A percentile compares a stretch with the other conserved stretches of the same genome.
phyloP scores from a whole-genome alignment of 2,888 invertebrate species.

The Melanophora roralis region DNA sequence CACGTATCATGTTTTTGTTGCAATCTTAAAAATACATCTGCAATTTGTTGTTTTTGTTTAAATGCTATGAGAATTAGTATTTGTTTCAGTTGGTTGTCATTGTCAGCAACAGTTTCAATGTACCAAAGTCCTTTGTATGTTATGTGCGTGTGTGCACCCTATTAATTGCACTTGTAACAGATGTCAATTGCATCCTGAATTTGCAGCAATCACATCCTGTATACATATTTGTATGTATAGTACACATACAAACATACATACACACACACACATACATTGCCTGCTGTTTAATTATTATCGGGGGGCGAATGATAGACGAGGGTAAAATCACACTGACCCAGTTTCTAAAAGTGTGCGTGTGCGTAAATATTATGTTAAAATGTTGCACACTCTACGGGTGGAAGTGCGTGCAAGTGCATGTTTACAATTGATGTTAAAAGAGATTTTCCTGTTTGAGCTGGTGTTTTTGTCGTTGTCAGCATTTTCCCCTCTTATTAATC shows the following conservation, averaged over 20 bases:
- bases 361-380: conserved; percentile 8
- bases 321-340: conserved; percentile 56
- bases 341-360: neutral
- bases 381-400: conserved; percentile 28
- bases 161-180: conserved; percentile 61
- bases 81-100: conserved; percentile 47
- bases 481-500: conserved; percentile 53
- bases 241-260: neutral
- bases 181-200: conserved; percentile 56
- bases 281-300: conserved; percentile 58
- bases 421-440: conserved; percentile 34
- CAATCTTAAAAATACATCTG: conserved; percentile 14
- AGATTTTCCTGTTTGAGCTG: conserved; percentile 33
- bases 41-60: conserved; percentile 26
- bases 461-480: conserved; percentile 52
- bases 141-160: neutral
- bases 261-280: conserved; percentile 1
- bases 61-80: neutral
- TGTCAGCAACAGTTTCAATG: conserved; percentile 38
- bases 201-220: neutral
- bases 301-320: neutral
- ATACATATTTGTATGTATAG: too few species aligned
- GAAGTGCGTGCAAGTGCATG: conserved; percentile 2
- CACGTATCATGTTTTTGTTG: conserved; percentile 26
- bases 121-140: neutral